These are phyloP conservation scores for Syrmaticus mikado DNA, from an alignment of 2,113 vertebrate genomes.

Conservation along the genomic window DNA sequence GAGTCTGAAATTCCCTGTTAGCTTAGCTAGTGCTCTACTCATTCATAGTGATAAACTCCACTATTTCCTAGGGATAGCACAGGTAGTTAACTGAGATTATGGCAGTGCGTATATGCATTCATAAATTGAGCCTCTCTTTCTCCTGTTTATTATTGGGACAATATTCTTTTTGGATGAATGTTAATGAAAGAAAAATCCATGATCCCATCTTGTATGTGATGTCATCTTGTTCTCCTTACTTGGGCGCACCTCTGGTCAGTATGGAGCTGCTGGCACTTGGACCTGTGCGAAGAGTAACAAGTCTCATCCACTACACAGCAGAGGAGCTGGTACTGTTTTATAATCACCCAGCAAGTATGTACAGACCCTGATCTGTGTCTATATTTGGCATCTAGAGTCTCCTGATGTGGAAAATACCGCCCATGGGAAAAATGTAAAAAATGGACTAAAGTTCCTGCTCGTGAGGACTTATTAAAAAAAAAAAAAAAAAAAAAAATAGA, in stretches of 20 bases:
- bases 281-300: not conserved
- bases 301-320: not conserved
- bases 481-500: not conserved
- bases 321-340: not conserved
- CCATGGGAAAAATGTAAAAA: slow-evolving; percentile 46
- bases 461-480: not conserved
- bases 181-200: not conserved
- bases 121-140: not conserved
- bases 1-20: not conserved
- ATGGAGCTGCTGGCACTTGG: not conserved
- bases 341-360: not conserved
- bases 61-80: not conserved
- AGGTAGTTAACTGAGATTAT: not conserved
- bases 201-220: not conserved
- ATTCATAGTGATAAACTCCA: not conserved
- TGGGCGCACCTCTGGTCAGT: fast-evolving
- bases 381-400: slow-evolving; percentile 29
- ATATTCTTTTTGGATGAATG: not conserved
- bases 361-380: not conserved
- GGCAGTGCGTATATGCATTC: not conserved
- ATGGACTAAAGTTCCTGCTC: not conserved
- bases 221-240: not conserved
- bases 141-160: not conserved
- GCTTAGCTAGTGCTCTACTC: not conserved
- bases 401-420: slow-evolving; percentile 19